Evolutionary conservation across 2,797 vertebrate genomes (phyloP).

Genomic region (Pelobates cultripes): DNA sequence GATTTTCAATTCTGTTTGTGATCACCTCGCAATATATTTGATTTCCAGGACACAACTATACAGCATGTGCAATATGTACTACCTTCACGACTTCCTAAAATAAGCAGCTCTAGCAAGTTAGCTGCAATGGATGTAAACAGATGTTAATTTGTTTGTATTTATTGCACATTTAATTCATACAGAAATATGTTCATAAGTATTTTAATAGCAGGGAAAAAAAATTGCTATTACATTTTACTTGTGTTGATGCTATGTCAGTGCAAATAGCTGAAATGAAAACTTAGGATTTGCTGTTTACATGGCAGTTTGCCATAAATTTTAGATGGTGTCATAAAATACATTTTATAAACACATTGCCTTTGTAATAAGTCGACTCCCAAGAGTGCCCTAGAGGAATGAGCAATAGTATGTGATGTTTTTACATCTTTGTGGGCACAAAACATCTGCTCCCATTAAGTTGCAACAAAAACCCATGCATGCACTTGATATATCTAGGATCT

Average conservation of each 20-base stretch:
- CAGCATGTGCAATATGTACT: no score
- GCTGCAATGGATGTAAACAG: no score
- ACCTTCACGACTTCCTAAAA: no score
- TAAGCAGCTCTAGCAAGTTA: no score
- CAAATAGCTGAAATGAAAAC: neutral
- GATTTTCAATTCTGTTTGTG: no score
- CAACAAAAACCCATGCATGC: neutral
- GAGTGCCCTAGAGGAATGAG: slow-evolving; percentile 25
- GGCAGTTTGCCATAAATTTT: slow-evolving; percentile 27
- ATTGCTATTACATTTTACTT: neutral
- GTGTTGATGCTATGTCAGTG: neutral
- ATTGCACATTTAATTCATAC: neutral
- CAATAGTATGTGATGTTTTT: slow-evolving; percentile 24
- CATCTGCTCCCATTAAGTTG: slow-evolving; percentile 31
- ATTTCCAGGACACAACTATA: no score
- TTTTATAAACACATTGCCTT: slow-evolving; percentile 39
- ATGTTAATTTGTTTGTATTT: neutral
- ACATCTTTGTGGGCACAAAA: slow-evolving; percentile 34
- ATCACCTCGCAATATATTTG: no score
- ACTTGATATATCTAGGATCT: neutral
- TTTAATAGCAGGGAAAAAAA: neutral
- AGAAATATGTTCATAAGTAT: neutral
- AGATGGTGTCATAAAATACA: slow-evolving; percentile 35
- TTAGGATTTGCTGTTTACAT: slow-evolving; percentile 1
- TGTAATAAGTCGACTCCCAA: slow-evolving; percentile 30